phyloP scores from a whole-genome alignment of 2,888 invertebrate genomes.

The Metallyticus violacea region DNA sequence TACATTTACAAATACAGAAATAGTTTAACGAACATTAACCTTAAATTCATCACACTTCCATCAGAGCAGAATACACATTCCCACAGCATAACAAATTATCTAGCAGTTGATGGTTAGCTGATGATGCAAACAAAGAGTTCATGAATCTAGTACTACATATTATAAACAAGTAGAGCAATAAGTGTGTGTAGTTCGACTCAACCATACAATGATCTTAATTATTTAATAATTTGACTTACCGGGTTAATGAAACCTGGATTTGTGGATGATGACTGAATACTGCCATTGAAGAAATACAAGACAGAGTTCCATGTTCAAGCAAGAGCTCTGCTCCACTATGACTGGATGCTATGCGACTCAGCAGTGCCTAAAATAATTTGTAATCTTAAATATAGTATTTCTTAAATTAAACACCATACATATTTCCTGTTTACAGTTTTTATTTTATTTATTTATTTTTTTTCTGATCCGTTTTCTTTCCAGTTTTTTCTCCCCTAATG shows the following conservation, averaged over 20 bases:
- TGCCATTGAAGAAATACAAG: slow-evolving; percentile 63
- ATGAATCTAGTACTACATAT: no score
- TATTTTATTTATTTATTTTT: neutral
- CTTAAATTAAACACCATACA: neutral
- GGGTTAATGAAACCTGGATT: slow-evolving; percentile 38
- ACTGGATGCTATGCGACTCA: slow-evolving; percentile 66
- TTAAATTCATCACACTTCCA: no score
- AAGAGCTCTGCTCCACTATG: slow-evolving; percentile 64
- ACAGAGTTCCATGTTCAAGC: slow-evolving; percentile 58
- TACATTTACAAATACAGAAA: no score
- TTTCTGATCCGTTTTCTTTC: no score
- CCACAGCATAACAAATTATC: neutral
- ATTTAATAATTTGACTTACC: neutral
- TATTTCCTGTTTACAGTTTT: neutral
- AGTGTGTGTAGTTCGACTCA: neutral
- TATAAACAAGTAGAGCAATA: no score
- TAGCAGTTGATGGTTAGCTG: no score
- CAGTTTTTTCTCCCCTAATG: no score
- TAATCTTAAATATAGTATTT: neutral
- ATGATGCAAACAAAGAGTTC: no score
- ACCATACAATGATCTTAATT: neutral
- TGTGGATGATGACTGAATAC: slow-evolving; percentile 75
- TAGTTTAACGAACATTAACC: no score
- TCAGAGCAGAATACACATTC: neutral
- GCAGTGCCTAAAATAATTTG: slow-evolving; percentile 51